A percentile compares a stretch with the other conserved stretches of the same genome.
phyloP scores from a whole-genome alignment of 2,797 vertebrate genomes.

The Hypotaenidia okinawae region DNA sequence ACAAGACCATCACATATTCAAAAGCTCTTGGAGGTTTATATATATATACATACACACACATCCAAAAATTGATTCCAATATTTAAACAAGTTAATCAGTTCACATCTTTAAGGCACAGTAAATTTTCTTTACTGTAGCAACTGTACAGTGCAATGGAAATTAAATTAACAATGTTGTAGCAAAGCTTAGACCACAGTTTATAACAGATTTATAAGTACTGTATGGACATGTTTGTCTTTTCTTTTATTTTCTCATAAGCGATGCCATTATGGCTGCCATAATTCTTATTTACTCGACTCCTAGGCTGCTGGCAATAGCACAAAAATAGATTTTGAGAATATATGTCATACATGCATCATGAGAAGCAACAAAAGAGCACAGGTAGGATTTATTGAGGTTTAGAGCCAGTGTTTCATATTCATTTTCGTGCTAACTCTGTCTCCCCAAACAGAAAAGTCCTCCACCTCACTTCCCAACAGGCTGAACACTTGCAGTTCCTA shows the following conservation, averaged over 20 bases:
- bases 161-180: conserved; percentile 35
- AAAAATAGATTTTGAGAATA: conserved; percentile 83
- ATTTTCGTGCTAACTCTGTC: not conserved
- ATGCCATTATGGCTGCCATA: conserved; percentile 76
- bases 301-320: conserved; percentile 77
- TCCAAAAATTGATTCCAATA: not conserved
- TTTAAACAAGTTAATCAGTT: not conserved
- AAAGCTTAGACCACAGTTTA: conserved; percentile 38
- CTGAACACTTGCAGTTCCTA: not conserved
- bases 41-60: not conserved
- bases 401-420: conserved; percentile 24
- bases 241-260: conserved; percentile 75
- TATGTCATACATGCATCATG: conserved; percentile 76
- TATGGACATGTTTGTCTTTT: conserved; percentile 74
- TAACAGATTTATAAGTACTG: conserved; percentile 74
- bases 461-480: not conserved
- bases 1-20: not conserved
- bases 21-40: conserved; percentile 1
- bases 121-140: conserved; percentile 47
- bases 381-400: conserved; percentile 69
- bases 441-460: not conserved
- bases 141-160: conserved; percentile 6
- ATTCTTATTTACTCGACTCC: conserved; percentile 79
- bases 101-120: not conserved
- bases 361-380: conserved; percentile 59